Evolutionary conservation across 2,797 vertebrate genomes (phyloP).

Genomic region (Mormyrus proboscirostris): DNA sequence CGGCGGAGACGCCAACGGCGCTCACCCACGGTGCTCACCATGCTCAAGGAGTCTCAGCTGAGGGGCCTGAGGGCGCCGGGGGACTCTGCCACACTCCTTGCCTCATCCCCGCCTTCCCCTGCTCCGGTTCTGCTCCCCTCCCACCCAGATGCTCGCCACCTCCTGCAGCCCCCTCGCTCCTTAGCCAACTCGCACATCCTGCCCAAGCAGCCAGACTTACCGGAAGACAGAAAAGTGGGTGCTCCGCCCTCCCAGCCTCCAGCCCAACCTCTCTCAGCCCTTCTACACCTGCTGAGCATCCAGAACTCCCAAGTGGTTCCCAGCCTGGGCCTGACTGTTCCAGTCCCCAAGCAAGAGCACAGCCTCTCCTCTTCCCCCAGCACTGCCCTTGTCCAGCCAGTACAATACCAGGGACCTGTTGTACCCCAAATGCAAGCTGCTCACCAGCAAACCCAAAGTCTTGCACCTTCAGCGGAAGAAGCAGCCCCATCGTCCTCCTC

Average conservation of each 20-base stretch:
- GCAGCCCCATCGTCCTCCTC: slow-evolving; percentile 22
- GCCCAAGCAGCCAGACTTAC: slow-evolving; percentile 50
- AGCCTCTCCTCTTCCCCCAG: slow-evolving; percentile 28
- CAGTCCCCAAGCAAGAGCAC: slow-evolving; percentile 28
- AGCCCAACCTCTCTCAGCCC: slow-evolving; percentile 51
- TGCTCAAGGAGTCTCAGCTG: slow-evolving; percentile 62
- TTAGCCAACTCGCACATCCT: slow-evolving; percentile 32
- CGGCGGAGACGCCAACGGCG: slow-evolving; percentile 66
- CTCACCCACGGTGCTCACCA: slow-evolving; percentile 68
- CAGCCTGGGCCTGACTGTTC: neutral
- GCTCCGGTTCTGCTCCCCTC: slow-evolving; percentile 27
- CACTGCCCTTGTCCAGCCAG: slow-evolving; percentile 5
- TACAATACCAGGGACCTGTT: slow-evolving; percentile 22
- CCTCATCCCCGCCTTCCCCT: slow-evolving; percentile 54
- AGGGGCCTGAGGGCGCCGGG: slow-evolving; percentile 48
- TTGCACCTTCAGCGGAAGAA: slow-evolving; percentile 23
- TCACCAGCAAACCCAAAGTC: slow-evolving; percentile 23
- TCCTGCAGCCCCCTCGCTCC: slow-evolving; percentile 26
- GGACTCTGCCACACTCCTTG: slow-evolving; percentile 46
- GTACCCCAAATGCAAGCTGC: neutral
- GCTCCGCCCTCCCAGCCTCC: neutral
- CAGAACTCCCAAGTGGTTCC: slow-evolving; percentile 21
- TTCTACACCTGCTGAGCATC: slow-evolving; percentile 40
- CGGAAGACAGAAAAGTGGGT: slow-evolving; percentile 55
- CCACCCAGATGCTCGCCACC: slow-evolving; percentile 52